A percentile compares a stretch with the other conserved stretches of the same genome.
phyloP scores from a whole-genome alignment of 2,113 vertebrate species.

The Columbina picui region DNA sequence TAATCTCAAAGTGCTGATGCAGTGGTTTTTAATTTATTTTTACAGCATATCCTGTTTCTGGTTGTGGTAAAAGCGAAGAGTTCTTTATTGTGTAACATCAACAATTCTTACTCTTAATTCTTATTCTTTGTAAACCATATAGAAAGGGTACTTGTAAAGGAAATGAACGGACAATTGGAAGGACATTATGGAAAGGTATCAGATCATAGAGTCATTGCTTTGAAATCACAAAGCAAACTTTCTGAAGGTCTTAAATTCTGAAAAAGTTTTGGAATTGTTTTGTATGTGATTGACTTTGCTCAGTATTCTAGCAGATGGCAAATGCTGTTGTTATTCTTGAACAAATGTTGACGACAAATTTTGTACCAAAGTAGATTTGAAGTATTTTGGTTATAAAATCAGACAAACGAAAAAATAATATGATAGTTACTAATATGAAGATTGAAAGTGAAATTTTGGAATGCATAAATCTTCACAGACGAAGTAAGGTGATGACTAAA shows the following conservation, averaged over 20 bases:
- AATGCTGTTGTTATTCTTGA: not conserved
- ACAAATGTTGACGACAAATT: not conserved
- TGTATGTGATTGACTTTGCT: not conserved
- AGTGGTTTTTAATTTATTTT: not conserved
- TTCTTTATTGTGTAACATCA: not conserved
- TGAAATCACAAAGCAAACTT: not conserved
- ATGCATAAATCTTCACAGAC: conserved; percentile 49
- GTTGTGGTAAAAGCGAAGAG: not conserved
- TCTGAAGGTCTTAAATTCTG: not conserved
- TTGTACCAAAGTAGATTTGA: not conserved
- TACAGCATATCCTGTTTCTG: not conserved
- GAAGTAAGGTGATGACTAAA: conserved; percentile 50
- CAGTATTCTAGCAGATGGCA: not conserved
- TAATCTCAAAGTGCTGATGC: not conserved
- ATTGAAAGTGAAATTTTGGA: conserved; percentile 35
- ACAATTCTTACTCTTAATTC: not conserved
- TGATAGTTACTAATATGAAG: conserved; percentile 6
- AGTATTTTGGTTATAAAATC: conserved; percentile 13
- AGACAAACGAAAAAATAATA: conserved; percentile 27
- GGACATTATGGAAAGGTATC: not conserved
- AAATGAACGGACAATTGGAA: not conserved
- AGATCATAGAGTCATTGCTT: not conserved
- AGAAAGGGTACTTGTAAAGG: not conserved
- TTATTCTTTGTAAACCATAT: not conserved
- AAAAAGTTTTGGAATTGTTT: not conserved